A percentile compares a stretch with the other conserved stretches of the same genome.
phyloP scores from a whole-genome alignment of 2,888 invertebrate genomes.

The Hyposoter didymator region DNA sequence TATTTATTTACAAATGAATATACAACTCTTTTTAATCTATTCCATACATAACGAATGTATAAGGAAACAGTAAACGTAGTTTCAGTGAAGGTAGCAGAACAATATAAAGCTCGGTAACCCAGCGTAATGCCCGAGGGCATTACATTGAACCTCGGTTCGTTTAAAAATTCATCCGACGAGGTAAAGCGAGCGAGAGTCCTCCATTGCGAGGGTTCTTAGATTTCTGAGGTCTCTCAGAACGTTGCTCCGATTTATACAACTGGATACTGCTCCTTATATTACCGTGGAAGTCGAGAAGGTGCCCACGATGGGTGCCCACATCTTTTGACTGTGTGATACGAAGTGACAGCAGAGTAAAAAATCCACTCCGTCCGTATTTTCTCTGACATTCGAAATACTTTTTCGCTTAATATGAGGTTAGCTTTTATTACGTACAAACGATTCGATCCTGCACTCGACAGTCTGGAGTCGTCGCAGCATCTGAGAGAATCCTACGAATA shows the following conservation, averaged over 20 bases:
- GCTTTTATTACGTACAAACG: not conserved
- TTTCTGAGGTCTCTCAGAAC: slow-evolving; percentile 26
- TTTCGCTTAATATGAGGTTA: not conserved
- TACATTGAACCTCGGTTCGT: slow-evolving; percentile 39
- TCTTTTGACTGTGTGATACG: slow-evolving; percentile 32
- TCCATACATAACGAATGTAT: not conserved
- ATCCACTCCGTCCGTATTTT: slow-evolving; percentile 11
- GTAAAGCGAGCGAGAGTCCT: slow-evolving; percentile 11
- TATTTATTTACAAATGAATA: not conserved
- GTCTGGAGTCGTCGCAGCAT: slow-evolving; percentile 4
- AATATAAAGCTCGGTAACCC: slow-evolving; percentile 47
- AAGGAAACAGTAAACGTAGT: not conserved
- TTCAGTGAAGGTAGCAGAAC: not conserved
- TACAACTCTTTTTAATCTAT: not conserved
- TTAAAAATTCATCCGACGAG: slow-evolving; percentile 59
- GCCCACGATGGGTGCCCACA: slow-evolving; percentile 33
- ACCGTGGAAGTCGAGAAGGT: slow-evolving; percentile 34
- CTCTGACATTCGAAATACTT: not conserved
- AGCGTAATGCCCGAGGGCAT: slow-evolving; percentile 41
- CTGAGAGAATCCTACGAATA: not conserved
- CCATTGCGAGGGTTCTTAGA: slow-evolving; percentile 17
- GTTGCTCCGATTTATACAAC: slow-evolving; percentile 31
- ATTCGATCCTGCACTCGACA: not conserved
- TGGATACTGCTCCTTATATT: not conserved
- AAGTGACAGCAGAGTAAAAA: slow-evolving; percentile 1